Percentiles rank a stretch among this genome's conserved stretches.
Conservation (phyloP, 2,113 vertebrate genomes). For the Turnix velox region DNA sequence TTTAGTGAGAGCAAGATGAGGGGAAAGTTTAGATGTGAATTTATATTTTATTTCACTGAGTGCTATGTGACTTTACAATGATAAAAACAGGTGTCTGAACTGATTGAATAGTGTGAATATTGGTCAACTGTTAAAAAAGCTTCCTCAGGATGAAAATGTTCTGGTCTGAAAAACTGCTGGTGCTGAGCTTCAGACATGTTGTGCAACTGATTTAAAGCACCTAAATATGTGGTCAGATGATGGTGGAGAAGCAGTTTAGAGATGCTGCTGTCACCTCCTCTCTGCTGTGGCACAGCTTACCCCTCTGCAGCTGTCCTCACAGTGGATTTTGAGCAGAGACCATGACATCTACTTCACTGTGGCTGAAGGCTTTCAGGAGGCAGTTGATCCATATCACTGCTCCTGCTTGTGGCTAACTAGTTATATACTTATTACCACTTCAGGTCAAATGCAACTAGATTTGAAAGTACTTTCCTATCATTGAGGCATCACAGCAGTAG, state of each 20-base stretch:
- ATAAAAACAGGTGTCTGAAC: neutral
- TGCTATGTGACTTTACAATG: neutral
- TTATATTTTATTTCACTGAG: neutral
- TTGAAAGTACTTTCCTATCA: neutral
- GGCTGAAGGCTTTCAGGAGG: neutral
- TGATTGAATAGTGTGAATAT: neutral
- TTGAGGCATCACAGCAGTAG: rapidly evolving
- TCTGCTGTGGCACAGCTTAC: neutral
- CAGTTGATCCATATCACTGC: rapidly evolving
- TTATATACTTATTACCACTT: neutral
- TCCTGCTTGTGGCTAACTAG: neutral
- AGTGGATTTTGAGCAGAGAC: neutral
- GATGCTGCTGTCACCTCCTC: neutral
- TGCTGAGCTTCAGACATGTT: neutral
- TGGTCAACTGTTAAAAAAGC: neutral
- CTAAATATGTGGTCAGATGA: rapidly evolving
- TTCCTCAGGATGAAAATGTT: neutral
- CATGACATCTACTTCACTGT: rapidly evolving
- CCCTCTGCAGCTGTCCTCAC: neutral
- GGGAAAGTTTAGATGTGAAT: neutral
- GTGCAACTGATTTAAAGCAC: neutral
- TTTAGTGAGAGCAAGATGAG: neutral
- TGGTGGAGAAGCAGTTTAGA: neutral
- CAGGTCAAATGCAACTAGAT: neutral
- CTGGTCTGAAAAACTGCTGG: neutral